These are phyloP conservation scores for Diarsia mendica DNA, from an alignment of 2,888 invertebrate species.

Conservation along the genomic window DNA sequence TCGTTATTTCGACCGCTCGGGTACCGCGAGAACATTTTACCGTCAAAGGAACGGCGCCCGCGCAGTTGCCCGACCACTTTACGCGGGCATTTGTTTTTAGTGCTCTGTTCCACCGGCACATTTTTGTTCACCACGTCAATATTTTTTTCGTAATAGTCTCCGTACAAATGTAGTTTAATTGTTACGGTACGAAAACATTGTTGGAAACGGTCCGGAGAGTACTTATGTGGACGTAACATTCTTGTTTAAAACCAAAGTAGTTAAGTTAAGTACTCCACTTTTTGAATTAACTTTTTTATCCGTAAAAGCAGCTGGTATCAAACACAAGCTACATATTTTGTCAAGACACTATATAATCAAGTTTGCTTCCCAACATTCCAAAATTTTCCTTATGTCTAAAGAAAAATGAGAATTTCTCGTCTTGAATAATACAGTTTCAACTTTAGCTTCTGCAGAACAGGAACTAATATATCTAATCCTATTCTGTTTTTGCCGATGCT, in stretches of 20 bases:
- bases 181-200: slow-evolving; percentile 54
- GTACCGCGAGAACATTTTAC: slow-evolving; percentile 69
- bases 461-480: slow-evolving; percentile 55
- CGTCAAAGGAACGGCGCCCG: slow-evolving; percentile 72
- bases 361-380: background rate
- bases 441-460: slow-evolving; percentile 23
- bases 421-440: slow-evolving; percentile 34
- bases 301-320: slow-evolving; percentile 33
- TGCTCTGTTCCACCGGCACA: slow-evolving; percentile 62
- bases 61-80: slow-evolving; percentile 69
- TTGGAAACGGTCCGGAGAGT: slow-evolving; percentile 9
- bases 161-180: slow-evolving; percentile 62
- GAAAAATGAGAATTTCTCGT: slow-evolving; percentile 12
- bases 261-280: slow-evolving; percentile 41
- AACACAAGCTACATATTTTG: slow-evolving; percentile 15
- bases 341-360: slow-evolving; percentile 12
- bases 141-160: slow-evolving; percentile 62
- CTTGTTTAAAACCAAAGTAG: slow-evolving; percentile 12
- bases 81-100: slow-evolving; percentile 75
- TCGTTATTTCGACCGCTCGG: slow-evolving; percentile 74
- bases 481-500: slow-evolving; percentile 54
- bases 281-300: slow-evolving; percentile 46
- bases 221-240: slow-evolving; percentile 33
- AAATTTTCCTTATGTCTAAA: slow-evolving; percentile 6
- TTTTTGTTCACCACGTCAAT: slow-evolving; percentile 64